A percentile compares a stretch with the other conserved stretches of the same genome.
Evolutionary conservation across 2,113 vertebrate species (phyloP).

Genomic region (Nannospalax galili): DNA sequence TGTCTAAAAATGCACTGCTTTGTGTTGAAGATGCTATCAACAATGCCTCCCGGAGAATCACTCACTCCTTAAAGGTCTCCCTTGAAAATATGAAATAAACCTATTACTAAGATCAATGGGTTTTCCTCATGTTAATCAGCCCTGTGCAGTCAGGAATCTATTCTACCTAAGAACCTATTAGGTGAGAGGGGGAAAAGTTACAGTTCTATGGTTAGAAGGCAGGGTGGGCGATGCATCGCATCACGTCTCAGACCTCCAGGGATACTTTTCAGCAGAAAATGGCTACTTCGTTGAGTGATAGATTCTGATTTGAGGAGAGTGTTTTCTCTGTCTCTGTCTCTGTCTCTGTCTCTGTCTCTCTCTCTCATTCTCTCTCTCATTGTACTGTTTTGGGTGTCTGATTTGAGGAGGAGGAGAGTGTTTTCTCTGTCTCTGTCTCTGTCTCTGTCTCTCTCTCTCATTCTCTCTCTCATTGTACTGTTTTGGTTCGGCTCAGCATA

Average conservation of each 20-base stretch:
- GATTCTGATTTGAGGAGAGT: neutral
- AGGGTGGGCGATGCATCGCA: too few relatives aligned
- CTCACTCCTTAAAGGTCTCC: too few relatives aligned
- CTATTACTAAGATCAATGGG: neutral
- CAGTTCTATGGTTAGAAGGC: neutral
- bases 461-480: neutral
- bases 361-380: neutral
- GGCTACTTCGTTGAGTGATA: neutral
- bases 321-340: neutral
- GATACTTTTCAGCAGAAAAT: neutral
- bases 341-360: rapidly evolving
- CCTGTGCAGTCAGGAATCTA: neutral
- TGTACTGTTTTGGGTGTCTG: too few relatives aligned
- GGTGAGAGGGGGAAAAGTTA: neutral
- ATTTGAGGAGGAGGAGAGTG: neutral
- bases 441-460: too few relatives aligned
- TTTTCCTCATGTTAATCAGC: neutral
- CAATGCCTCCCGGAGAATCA: neutral
- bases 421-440: neutral
- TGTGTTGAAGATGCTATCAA: neutral
- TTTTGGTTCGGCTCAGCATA: neutral
- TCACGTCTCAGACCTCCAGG: neutral
- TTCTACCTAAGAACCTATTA: neutral
- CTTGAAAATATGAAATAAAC: neutral
- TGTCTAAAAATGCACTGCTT: neutral